These are phyloP conservation scores for Mirza zaza DNA, from an alignment of 2,113 vertebrate genomes.

Conservation along the genomic window DNA sequence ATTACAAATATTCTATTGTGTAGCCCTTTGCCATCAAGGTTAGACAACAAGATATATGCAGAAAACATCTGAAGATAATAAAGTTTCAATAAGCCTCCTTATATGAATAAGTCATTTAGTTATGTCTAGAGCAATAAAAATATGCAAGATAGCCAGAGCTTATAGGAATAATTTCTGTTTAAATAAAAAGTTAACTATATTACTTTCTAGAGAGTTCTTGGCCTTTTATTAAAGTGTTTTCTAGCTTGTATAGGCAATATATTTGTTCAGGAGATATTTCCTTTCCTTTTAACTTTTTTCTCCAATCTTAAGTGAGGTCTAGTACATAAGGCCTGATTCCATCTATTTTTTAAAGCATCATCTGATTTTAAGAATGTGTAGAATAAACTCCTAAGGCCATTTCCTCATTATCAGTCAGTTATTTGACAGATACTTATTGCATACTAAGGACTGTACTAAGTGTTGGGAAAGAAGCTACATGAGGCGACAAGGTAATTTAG, in stretches of 20 bases:
- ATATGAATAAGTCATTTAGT: constrained; percentile 13
- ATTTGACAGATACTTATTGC: neutral
- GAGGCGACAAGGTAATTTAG: neutral
- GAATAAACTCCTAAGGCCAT: neutral
- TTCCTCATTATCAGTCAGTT: neutral
- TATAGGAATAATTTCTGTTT: constrained; percentile 28
- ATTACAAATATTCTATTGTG: neutral
- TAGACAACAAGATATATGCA: neutral
- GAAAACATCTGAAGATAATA: neutral
- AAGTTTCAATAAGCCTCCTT: neutral
- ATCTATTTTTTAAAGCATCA: neutral
- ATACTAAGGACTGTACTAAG: neutral
- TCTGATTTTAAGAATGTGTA: neutral
- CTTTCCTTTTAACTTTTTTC: neutral
- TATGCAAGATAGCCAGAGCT: neutral
- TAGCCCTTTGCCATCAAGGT: neutral
- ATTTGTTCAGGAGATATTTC: neutral
- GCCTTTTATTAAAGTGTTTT: neutral
- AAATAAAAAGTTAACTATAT: neutral
- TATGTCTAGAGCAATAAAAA: neutral
- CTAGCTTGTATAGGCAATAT: neutral
- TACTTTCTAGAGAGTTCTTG: neutral
- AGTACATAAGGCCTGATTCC: neutral
- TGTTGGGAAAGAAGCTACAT: neutral
- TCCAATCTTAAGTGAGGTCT: neutral